phyloP scores from a whole-genome alignment of 1,140 invertebrate genomes.

The Heterodera schachtii region DNA sequence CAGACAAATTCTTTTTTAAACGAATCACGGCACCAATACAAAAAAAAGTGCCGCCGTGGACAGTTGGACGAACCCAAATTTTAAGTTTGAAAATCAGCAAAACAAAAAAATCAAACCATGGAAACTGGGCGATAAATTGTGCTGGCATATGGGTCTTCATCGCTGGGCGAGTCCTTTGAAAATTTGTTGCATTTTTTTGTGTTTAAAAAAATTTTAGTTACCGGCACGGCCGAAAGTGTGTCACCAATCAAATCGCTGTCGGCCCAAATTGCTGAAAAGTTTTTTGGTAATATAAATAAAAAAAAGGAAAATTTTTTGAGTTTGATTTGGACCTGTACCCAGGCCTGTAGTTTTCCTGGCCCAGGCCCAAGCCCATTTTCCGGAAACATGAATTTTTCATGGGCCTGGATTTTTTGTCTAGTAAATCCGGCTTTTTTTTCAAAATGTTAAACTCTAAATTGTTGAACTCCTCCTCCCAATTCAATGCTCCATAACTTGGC shows the following conservation, averaged over 20 bases:
- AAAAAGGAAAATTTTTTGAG: slow-evolving; percentile 3
- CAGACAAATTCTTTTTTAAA: too few relatives aligned
- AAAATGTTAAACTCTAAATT: too few relatives aligned
- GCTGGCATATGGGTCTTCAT: neutral
- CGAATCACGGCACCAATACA: too few relatives aligned
- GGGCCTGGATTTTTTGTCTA: too few relatives aligned
- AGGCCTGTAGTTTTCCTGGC: too few relatives aligned
- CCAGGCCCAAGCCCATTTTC: too few relatives aligned
- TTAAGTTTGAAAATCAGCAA: neutral
- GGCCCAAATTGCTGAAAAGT: slow-evolving; percentile 1
- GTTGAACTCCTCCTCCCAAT: too few relatives aligned
- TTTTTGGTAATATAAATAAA: neutral
- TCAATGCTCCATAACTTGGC: too few relatives aligned
- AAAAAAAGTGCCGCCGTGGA: too few relatives aligned
- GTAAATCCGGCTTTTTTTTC: too few relatives aligned
- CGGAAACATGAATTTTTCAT: too few relatives aligned
- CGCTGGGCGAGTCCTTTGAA: neutral
- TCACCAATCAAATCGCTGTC: slow-evolving; percentile 11
- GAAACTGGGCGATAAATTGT: neutral
- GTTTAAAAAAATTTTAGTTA: neutral
- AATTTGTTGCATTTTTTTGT: neutral
- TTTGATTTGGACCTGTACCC: neutral
- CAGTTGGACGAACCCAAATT: neutral
- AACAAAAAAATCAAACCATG: neutral
- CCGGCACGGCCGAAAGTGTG: neutral